These are phyloP conservation scores for Euplagia quadripunctaria DNA, from an alignment of 2,888 invertebrate species.

Conservation along the genomic window DNA sequence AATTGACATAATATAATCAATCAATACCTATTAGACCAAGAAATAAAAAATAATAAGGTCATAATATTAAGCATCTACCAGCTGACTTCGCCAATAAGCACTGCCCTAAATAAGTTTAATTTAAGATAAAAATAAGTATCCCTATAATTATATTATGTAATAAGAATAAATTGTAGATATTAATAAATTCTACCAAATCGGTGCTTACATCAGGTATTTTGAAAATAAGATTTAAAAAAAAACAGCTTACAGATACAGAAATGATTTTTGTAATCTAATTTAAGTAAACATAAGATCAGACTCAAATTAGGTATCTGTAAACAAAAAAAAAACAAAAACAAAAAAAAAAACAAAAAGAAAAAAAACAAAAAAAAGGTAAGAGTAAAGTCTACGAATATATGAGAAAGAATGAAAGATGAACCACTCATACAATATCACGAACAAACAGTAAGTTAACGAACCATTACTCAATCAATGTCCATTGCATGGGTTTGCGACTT, in stretches of 20 bases:
- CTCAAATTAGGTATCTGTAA: background rate
- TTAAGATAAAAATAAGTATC: background rate
- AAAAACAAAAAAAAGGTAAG: background rate
- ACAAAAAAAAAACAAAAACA: no score
- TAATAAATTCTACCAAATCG: background rate
- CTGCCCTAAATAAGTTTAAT: slow-evolving; percentile 4
- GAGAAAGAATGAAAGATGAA: background rate
- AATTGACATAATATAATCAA: no score
- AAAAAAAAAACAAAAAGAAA: background rate
- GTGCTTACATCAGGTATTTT: background rate
- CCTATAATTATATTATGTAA: no score
- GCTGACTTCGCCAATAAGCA: slow-evolving; percentile 8
- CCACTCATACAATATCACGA: no score
- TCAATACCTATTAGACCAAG: background rate
- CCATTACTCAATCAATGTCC: no score
- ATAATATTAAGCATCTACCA: background rate
- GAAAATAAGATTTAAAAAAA: background rate
- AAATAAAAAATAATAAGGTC: background rate
- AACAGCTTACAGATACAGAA: background rate
- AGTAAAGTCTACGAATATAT: background rate
- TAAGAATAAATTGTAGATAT: background rate
- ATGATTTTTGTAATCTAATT: no score
- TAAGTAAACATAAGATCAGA: no score
- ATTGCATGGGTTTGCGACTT: no score
- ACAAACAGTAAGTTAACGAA: no score